phyloP scores from a whole-genome alignment of 1,140 invertebrate genomes.

The Bombus turneri region DNA sequence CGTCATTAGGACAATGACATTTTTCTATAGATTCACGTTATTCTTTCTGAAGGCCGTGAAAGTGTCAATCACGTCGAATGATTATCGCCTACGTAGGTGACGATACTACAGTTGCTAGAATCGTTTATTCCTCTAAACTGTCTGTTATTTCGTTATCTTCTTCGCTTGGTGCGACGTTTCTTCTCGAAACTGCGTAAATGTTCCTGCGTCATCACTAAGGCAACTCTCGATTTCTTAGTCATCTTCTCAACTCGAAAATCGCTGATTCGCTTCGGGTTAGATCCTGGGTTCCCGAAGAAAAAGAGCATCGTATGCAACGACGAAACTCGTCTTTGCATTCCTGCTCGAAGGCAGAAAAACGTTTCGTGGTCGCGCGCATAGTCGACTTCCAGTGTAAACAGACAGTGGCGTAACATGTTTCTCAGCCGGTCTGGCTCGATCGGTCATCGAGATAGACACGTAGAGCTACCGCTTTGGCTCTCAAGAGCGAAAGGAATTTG shows the following conservation, averaged over 20 bases:
- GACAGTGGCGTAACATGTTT: slow-evolving; percentile 77
- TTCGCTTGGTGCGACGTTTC: neutral
- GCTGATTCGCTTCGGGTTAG: slow-evolving; percentile 9
- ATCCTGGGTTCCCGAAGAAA: neutral
- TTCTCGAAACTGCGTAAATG: neutral
- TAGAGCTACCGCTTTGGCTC: slow-evolving; percentile 59
- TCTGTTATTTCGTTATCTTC: slow-evolving; percentile 24
- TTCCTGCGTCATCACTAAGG: neutral
- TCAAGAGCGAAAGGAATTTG: slow-evolving; percentile 80
- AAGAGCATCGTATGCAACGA: slow-evolving; percentile 39
- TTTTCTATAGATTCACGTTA: neutral
- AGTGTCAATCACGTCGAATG: slow-evolving; percentile 39
- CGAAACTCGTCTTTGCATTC: slow-evolving; percentile 50
- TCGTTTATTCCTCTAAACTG: slow-evolving; percentile 14
- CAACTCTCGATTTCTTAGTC: neutral
- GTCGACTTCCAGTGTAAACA: slow-evolving; percentile 80
- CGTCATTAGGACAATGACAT: slow-evolving; percentile 1
- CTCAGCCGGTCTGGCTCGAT: slow-evolving; percentile 78
- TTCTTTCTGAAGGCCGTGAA: neutral
- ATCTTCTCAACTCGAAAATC: neutral
- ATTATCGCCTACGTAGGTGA: slow-evolving; percentile 37
- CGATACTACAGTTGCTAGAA: neutral
- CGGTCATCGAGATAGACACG: slow-evolving; percentile 78
- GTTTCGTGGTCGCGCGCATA: slow-evolving; percentile 68
- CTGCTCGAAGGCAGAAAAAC: slow-evolving; percentile 62